phyloP scores from a whole-genome alignment of 2,888 invertebrate genomes.

The Tineola bisselliella region DNA sequence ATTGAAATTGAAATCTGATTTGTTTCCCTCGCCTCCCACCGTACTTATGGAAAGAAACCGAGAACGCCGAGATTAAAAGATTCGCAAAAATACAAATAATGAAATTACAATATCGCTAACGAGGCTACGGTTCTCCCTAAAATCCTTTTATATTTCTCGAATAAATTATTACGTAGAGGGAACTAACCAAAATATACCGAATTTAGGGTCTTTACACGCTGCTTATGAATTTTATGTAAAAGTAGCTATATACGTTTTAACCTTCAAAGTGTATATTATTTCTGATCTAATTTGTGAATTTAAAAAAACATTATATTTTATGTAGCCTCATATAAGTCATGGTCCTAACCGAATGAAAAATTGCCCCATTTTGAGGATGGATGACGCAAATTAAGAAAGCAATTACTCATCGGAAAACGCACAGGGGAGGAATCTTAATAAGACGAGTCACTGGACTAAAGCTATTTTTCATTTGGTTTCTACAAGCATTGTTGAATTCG shows the following conservation, averaged over 20 bases:
- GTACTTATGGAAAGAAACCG: conserved; percentile 29
- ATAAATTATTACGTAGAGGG: conserved; percentile 45
- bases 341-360: conserved; percentile 47
- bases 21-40: conserved; percentile 34
- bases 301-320: neutral
- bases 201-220: neutral
- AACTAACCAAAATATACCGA: conserved; percentile 19
- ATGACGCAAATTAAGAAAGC: conserved; percentile 68
- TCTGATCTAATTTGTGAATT: neutral
- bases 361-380: conserved; percentile 65
- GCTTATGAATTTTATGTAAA: neutral
- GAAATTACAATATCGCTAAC: conserved; percentile 70
- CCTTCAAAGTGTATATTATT: too few species aligned
- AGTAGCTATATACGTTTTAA: too few species aligned
- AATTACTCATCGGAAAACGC: conserved; percentile 64
- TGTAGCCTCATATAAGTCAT: conserved; percentile 8
- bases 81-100: conserved; percentile 67
- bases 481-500: conserved; percentile 41
- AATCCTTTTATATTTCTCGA: conserved; percentile 62
- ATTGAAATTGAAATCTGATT: conserved; percentile 69
- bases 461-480: conserved; percentile 56
- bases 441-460: conserved; percentile 46
- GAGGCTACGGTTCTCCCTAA: conserved; percentile 49
- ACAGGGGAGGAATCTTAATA: conserved; percentile 65
- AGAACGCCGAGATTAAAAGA: conserved; percentile 61